Conservation (phyloP, 1,140 invertebrate genomes). For the Cryptotermes secundus region DNA sequence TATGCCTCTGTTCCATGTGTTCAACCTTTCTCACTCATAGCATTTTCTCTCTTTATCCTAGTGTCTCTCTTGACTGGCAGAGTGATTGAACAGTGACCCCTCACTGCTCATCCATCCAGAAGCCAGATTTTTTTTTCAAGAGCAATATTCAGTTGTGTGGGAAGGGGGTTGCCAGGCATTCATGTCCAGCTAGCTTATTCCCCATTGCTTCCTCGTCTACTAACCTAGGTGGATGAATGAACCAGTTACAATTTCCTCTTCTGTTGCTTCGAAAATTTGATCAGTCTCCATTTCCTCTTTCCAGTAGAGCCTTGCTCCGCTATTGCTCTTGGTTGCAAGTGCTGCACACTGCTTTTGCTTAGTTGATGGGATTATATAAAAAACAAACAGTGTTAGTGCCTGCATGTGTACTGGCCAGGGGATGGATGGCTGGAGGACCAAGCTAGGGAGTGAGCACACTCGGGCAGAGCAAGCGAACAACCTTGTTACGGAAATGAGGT, state of each 20-base stretch:
- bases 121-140: conserved; percentile 4
- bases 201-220: background rate
- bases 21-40: background rate
- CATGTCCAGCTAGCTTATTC: background rate
- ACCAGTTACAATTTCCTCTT: conserved; percentile 16
- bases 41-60: background rate
- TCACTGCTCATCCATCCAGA: conserved; percentile 13
- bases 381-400: background rate
- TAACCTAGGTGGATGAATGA: background rate
- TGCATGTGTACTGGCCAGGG: background rate
- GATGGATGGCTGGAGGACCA: background rate
- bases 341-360: background rate
- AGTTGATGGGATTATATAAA: conserved; percentile 3
- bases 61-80: background rate
- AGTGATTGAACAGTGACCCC: background rate
- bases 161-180: background rate
- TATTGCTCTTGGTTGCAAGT: background rate
- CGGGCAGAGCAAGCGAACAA: conserved; percentile 1
- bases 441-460: background rate
- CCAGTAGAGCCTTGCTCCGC: background rate
- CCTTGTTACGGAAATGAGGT: conserved; percentile 18
- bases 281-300: conserved; percentile 11
- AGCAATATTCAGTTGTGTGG: background rate
- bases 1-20: background rate
- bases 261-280: conserved; percentile 2